phyloP scores from a whole-genome alignment of 1,140 invertebrate genomes.

The Probaryconus sp. region DNA sequence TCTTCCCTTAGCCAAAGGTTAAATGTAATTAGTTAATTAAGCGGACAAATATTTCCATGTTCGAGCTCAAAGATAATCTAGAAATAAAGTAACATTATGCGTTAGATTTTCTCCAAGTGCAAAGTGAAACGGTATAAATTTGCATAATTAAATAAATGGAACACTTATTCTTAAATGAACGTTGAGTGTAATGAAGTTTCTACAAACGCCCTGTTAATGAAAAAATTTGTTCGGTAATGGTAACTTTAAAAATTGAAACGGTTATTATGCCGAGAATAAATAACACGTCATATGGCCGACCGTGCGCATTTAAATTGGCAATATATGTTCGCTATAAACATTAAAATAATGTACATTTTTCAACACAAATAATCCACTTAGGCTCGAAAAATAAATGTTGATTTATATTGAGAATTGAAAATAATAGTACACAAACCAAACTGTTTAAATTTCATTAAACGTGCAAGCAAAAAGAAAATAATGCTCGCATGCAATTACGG shows the following conservation, averaged over 20 bases:
- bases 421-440: too few relatives aligned
- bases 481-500: too few relatives aligned
- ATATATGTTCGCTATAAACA: too few relatives aligned
- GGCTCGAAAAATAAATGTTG: too few relatives aligned
- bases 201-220: constrained; percentile 16
- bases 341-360: too few relatives aligned
- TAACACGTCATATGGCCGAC: too few relatives aligned
- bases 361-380: too few relatives aligned
- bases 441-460: too few relatives aligned
- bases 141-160: constrained; percentile 42
- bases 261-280: too few relatives aligned
- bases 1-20: not conserved
- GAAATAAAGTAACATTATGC: constrained; percentile 26
- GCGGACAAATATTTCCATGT: constrained; percentile 26
- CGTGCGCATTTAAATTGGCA: too few relatives aligned
- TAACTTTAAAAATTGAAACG: not conserved
- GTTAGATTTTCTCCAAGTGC: constrained; percentile 16
- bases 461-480: too few relatives aligned
- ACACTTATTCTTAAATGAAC: constrained; percentile 22
- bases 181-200: constrained; percentile 15
- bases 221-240: constrained; percentile 7
- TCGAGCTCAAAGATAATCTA: constrained; percentile 27
- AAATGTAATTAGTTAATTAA: constrained; percentile 28
- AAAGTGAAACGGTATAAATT: constrained; percentile 37
- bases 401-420: too few relatives aligned